Conservation (phyloP, 2,888 invertebrate species). For the Acanthosepion esculentum region DNA sequence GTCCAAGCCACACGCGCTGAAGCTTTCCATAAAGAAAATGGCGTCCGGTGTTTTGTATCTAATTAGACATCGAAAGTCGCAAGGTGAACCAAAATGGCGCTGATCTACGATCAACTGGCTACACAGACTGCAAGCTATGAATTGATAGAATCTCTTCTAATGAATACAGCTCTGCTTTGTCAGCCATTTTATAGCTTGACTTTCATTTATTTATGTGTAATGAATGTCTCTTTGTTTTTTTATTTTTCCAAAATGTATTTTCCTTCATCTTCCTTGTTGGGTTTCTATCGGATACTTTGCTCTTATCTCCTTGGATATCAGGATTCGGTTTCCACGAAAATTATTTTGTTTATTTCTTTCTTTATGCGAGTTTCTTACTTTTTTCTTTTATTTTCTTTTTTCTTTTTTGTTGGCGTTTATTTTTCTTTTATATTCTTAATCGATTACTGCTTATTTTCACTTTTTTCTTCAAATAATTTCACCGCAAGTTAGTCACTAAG, state of each 20-base stretch:
- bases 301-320: too few relatives aligned
- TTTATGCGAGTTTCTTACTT: too few relatives aligned
- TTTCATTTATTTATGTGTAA: neutral
- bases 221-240: neutral
- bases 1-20: neutral
- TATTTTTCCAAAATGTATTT: neutral
- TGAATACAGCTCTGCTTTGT: neutral
- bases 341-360: too few relatives aligned
- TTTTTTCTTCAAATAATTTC: neutral
- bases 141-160: neutral
- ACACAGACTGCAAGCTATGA: neutral
- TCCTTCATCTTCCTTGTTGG: too few relatives aligned
- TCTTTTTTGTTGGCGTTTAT: neutral
- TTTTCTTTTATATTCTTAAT: neutral
- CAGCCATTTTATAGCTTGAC: neutral
- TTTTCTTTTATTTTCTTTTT: too few relatives aligned
- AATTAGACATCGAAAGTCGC: conserved; percentile 7
- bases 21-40: neutral
- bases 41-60: neutral
- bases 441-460: neutral
- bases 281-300: too few relatives aligned
- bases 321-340: too few relatives aligned
- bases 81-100: neutral
- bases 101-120: neutral
- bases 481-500: too few relatives aligned